Percentiles rank a stretch among this genome's conserved stretches.
These are phyloP conservation scores for Laticauda laticaudata DNA, from an alignment of 2,113 vertebrate genomes.

Conservation along the genomic window DNA sequence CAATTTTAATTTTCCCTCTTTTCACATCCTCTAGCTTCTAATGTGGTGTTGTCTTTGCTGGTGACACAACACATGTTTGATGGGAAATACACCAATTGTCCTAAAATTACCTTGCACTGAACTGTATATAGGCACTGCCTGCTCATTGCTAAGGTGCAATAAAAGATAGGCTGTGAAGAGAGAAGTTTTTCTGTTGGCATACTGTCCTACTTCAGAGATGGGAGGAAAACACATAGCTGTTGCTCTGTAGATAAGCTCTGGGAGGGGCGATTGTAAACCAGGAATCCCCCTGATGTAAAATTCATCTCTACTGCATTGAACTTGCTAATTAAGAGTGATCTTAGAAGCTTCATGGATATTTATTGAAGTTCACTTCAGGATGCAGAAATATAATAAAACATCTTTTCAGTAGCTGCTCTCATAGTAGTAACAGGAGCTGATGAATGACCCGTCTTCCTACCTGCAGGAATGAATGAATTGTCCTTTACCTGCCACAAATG, in stretches of 20 bases:
- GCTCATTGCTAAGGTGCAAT: neutral
- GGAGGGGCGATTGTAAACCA: neutral
- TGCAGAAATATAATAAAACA: neutral
- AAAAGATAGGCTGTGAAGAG: neutral
- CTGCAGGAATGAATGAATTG: slow-evolving; percentile 18
- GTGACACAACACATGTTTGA: neutral
- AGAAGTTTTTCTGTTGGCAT: neutral
- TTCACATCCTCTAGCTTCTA: neutral
- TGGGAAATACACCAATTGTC: neutral
- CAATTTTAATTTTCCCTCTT: neutral
- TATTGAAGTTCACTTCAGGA: neutral
- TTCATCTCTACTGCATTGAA: neutral
- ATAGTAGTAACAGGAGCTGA: slow-evolving; percentile 3
- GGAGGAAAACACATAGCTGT: neutral
- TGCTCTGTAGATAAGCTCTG: neutral
- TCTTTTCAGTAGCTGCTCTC: neutral
- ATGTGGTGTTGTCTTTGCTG: neutral
- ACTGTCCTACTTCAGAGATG: neutral
- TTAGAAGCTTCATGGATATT: neutral
- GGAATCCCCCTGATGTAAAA: neutral
- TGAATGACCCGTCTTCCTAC: slow-evolving; percentile 26
- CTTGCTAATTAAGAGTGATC: neutral
- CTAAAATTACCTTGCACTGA: neutral
- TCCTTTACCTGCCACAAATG: neutral
- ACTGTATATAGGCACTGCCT: neutral